phyloP scores from a whole-genome alignment of 1,140 invertebrate species.

The Micrasema minimum region DNA sequence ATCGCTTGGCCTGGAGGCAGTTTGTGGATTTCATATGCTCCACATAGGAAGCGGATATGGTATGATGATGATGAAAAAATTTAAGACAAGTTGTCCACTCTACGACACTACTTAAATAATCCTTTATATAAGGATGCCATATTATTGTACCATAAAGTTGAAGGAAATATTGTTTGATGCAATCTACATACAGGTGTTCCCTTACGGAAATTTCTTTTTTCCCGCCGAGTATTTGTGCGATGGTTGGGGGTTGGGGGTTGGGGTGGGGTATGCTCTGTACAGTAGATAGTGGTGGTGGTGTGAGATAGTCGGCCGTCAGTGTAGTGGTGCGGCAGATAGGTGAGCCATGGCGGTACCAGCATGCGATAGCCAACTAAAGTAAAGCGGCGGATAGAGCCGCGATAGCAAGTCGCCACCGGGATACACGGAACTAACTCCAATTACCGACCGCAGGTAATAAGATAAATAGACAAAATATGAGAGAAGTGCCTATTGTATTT shows the following conservation, averaged over 20 bases:
- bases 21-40: no score
- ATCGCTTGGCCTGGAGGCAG: no score
- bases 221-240: neutral
- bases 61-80: no score
- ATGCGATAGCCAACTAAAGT: conserved; percentile 37
- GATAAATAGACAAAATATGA: neutral
- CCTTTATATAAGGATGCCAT: no score
- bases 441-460: conserved; percentile 9
- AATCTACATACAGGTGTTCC: no score
- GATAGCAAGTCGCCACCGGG: conserved; percentile 6
- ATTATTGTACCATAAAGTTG: no score
- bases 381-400: conserved; percentile 21
- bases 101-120: no score
- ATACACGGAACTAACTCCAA: neutral
- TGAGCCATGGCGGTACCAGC: conserved; percentile 38
- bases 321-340: conserved; percentile 19
- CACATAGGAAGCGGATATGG: no score
- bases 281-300: conserved; percentile 1
- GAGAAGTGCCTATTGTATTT: neutral
- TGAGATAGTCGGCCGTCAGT: neutral
- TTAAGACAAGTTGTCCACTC: no score
- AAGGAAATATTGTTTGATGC: no score
- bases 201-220: no score
- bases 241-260: neutral
- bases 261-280: no score